These are phyloP conservation scores for Lucilia cuprina DNA, from an alignment of 1,140 invertebrate genomes.

Conservation along the genomic window DNA sequence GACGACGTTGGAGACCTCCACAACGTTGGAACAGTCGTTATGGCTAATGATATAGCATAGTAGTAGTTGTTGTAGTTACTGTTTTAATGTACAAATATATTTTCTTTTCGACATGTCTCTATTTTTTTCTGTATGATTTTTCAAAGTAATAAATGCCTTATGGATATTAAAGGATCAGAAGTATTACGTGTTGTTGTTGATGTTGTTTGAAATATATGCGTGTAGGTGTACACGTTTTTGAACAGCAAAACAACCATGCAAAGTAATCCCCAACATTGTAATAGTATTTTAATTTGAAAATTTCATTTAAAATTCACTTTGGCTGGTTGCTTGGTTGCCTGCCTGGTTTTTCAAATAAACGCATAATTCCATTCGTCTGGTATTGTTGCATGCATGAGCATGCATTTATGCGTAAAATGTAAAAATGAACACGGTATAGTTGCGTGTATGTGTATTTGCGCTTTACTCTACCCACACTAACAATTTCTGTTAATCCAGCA, in stretches of 20 bases:
- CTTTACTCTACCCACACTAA: no score
- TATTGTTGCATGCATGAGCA: not conserved
- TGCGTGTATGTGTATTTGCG: no score
- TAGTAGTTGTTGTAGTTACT: not conserved
- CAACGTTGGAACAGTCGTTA: not conserved
- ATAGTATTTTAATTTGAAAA: conserved; percentile 17
- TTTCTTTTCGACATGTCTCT: not conserved
- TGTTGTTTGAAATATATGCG: not conserved
- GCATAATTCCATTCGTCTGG: not conserved
- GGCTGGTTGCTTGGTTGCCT: not conserved
- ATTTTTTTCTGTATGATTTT: not conserved
- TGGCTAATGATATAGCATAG: not conserved
- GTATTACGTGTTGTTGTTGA: not conserved
- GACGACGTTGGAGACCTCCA: not conserved
- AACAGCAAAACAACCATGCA: not conserved
- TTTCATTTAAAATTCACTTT: conserved; percentile 29
- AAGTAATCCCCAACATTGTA: not conserved
- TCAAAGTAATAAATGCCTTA: not conserved
- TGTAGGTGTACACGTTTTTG: not conserved
- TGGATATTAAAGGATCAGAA: not conserved
- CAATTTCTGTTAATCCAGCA: no score
- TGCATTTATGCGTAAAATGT: not conserved
- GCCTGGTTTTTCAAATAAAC: not conserved
- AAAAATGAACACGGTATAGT: not conserved
- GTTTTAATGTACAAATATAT: not conserved